Conservation (phyloP, 2,888 invertebrate species). For the Torymus auratus region DNA sequence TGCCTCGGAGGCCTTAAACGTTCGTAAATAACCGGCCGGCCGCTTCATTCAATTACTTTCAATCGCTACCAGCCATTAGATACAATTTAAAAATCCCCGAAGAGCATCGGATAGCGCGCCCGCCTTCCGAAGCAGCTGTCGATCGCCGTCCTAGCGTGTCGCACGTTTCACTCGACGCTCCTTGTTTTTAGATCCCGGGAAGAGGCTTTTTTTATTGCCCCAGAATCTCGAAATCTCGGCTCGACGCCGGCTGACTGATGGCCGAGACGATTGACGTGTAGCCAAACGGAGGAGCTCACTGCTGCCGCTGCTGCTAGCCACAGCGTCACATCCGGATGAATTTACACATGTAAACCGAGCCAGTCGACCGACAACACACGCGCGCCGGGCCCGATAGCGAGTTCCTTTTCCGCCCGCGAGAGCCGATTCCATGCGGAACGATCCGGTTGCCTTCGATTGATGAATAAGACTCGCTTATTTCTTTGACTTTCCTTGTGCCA, state of each 20-base stretch:
- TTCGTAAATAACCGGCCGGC: slow-evolving; percentile 76
- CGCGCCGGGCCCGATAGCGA: slow-evolving; percentile 62
- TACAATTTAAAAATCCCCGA: slow-evolving; percentile 75
- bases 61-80: slow-evolving; percentile 77
- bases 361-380: slow-evolving; percentile 66
- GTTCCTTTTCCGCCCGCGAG: slow-evolving; percentile 68
- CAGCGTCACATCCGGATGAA: slow-evolving; percentile 75
- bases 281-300: slow-evolving; percentile 64
- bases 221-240: slow-evolving; percentile 4
- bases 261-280: slow-evolving; percentile 64
- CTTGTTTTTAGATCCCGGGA: too few relatives aligned
- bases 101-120: slow-evolving; percentile 42
- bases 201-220: background rate
- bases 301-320: slow-evolving; percentile 63
- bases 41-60: slow-evolving; percentile 77
- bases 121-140: slow-evolving; percentile 39
- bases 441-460: slow-evolving; percentile 52
- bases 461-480: slow-evolving; percentile 25
- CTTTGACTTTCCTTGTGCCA: background rate
- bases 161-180: too few relatives aligned
- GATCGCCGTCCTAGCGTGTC: slow-evolving; percentile 28
- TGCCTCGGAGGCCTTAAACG: slow-evolving; percentile 73
- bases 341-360: slow-evolving; percentile 72
- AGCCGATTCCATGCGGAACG: slow-evolving; percentile 57
- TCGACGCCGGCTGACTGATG: slow-evolving; percentile 1